These are phyloP conservation scores for Argya squamiceps DNA, from an alignment of 2,797 vertebrate genomes.

Conservation along the genomic window DNA sequence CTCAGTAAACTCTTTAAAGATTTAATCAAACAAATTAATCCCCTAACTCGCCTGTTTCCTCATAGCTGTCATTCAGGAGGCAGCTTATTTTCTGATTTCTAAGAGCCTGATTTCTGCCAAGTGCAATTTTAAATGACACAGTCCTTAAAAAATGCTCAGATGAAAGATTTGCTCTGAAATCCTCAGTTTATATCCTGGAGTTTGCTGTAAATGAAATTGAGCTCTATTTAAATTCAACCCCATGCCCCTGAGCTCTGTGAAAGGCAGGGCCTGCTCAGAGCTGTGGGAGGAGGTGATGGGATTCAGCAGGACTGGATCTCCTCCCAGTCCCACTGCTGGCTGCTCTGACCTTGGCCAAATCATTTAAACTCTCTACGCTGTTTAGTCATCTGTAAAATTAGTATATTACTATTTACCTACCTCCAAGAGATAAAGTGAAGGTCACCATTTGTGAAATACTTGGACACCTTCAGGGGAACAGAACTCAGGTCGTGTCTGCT, in stretches of 20 bases:
- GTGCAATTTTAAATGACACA: conserved; percentile 43
- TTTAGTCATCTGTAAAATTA: conserved; percentile 60
- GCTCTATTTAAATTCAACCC: conserved; percentile 43
- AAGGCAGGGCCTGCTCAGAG: background rate
- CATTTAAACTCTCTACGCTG: conserved; percentile 1
- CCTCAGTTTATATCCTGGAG: background rate
- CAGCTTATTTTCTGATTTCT: conserved; percentile 38
- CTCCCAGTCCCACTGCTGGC: background rate
- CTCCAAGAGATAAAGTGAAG: background rate
- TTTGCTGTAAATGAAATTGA: conserved; percentile 19
- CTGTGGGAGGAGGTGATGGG: background rate
- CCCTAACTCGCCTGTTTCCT: background rate
- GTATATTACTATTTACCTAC: background rate
- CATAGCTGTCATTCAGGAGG: conserved; percentile 29
- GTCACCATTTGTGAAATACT: background rate
- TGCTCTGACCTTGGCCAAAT: conserved; percentile 29
- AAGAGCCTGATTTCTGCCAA: background rate
- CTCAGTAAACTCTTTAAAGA: conserved; percentile 64
- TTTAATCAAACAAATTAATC: conserved; percentile 66
- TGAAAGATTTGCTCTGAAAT: conserved; percentile 32
- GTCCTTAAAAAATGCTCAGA: conserved; percentile 31
- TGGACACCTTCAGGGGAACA: background rate
- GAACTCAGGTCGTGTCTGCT: fast-evolving
- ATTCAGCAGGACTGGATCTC: background rate
- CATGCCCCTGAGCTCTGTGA: background rate